Evolutionary conservation across 2,888 invertebrate genomes (phyloP), one percentile per base, ranked within the genome.

Genomic region (Timandra comae): DNA sequence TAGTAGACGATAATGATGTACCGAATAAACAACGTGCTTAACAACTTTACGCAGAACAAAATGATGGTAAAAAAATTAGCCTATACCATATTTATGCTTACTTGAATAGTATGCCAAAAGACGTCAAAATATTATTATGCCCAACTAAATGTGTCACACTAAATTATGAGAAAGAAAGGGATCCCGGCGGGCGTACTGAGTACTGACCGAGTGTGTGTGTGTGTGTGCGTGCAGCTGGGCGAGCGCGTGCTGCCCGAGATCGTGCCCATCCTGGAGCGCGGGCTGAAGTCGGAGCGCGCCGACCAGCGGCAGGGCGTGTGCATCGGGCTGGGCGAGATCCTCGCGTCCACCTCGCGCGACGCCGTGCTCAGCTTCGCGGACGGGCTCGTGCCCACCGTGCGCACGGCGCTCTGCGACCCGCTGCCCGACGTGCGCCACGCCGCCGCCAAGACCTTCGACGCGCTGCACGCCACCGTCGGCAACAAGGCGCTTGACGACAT

Each of bases 251-350:
- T 99, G 43, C 98, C 98, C 0, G 98, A 99, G 86, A 98, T 99
- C 40, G 97, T 99, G 64, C 99, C 99, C 0, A 98, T 99, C 63
- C 85, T 99, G 48, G 98, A 99, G 79, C 89, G 91, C 46, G 99
- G 99, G 1, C 86, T 99, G 46, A 93, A 94, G 56, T 97, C 97
- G 0, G 93, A 95, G 27, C 92, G 95, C 49, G 87, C 97, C 0
- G 98, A 99, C 81, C 97, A 99, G 85, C 88, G 99, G 8, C 98
- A 99, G 80, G 99, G 99, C 47, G 99, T 99, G 5, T 99, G 99
- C 75, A 97, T 99, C 67, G 99, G 98, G 0, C 88, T 99, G 19
- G 95, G 97, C 0, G 99, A 99, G 88, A 99, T 99, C 61, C 97
- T 99, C 92, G 92, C 93, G 3, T 97, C 98, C 29, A 99, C 98